Base-by-base conservation (phyloP, 2,113 vertebrate genomes). In the Myrmecophaga tridactyla region DNA sequence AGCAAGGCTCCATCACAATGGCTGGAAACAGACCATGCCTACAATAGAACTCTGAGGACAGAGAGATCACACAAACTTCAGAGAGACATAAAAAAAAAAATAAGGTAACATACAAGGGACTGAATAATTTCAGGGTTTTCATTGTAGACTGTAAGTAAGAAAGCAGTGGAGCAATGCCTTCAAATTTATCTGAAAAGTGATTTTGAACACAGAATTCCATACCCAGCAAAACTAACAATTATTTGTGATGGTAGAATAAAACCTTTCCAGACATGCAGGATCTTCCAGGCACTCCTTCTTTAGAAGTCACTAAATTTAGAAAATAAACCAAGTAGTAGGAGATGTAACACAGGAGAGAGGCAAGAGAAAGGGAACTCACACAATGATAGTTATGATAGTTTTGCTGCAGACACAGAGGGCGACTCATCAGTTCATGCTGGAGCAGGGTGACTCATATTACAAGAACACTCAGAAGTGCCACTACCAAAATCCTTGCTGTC, bases 241-340 rank as follows among this genome's bases (percentile, higher is more conserved):
- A 84, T 34, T 36, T 36, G 36, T 56, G 3, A 81, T 1, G 31
- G 6, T 31, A 65, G 11, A 94, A 75, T 87, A 89, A 87, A 78
- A 2, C 39, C 72, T 25, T 86, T 85, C 75, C 43, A 92, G 14
- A 93, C 6, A 81, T 56, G 51, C 53, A 51, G 18, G 6, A 53
- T 4, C 1, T 58, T 13, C 58, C 6, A 13, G 48, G 21, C 1
- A 62, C 2, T 86, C 31, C 7, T 83, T 80, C 56, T 90, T 36
- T 82, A 90, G 41, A 86, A 90, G 56, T 13, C 53, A 90, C 21
- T 7, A 87, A 90, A 91, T 65, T 39, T 67, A 82, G 5, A 72
- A 25, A 67, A 21, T 41, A 82, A 76, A 63, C 39, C 1, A 78
- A 34, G 31, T 53, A 78, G 36, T 39, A 4, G 27, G 9, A 65